A percentile compares a stretch with the other conserved stretches of the same genome.
Conservation (phyloP, 2,797 vertebrate genomes). For the Okamejei kenojei region DNA sequence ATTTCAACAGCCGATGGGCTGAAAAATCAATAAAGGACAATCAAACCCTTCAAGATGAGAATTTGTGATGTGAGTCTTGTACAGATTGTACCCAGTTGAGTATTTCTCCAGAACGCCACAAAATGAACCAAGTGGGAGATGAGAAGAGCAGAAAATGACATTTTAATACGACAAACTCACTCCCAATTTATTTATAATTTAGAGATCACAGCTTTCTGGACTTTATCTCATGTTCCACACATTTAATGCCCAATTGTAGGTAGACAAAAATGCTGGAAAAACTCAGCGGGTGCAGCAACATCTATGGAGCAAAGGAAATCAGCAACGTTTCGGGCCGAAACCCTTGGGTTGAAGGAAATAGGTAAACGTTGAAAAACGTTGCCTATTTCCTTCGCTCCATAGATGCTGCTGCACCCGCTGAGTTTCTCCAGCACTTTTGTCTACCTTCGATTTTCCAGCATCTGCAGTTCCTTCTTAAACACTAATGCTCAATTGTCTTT, state of each 20-base stretch:
- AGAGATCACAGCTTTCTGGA: background rate
- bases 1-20: background rate
- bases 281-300: too few species aligned
- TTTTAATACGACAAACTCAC: background rate
- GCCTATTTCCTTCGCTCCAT: too few species aligned
- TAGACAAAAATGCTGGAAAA: too few species aligned
- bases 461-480: too few species aligned
- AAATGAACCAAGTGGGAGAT: background rate
- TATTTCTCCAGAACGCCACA: background rate
- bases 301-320: too few species aligned
- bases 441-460: too few species aligned
- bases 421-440: too few species aligned
- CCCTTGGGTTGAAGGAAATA: too few species aligned
- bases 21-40: constrained; percentile 22
- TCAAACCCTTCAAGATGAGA: constrained; percentile 10
- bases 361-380: too few species aligned
- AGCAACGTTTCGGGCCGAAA: too few species aligned
- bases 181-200: background rate
- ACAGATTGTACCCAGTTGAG: background rate
- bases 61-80: background rate
- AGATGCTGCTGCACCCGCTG: too few species aligned
- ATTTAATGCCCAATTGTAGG: background rate
- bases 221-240: background rate
- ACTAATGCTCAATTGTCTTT: background rate
- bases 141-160: background rate